phyloP scores from a whole-genome alignment of 1,140 invertebrate species.

The Ceratitis capitata region DNA sequence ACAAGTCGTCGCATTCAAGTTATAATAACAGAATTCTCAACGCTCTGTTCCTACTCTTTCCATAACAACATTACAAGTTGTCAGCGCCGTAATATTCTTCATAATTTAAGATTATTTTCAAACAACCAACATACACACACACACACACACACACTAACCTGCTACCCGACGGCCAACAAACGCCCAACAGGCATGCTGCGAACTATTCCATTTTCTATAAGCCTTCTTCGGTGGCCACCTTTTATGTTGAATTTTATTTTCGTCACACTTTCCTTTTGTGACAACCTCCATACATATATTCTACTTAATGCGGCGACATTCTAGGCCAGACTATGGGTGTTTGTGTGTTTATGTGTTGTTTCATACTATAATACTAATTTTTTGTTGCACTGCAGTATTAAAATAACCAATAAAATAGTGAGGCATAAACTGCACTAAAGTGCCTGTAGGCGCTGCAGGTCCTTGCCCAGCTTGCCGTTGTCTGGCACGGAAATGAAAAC shows the following conservation, averaged over 20 bases:
- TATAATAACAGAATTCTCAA: background rate
- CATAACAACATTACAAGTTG: constrained; percentile 18
- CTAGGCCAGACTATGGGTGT: background rate
- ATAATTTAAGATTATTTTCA: constrained; percentile 36
- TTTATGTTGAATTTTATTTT: constrained; percentile 12
- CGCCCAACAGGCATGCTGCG: background rate
- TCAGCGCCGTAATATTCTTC: constrained; percentile 31
- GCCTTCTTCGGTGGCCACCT: constrained; percentile 18
- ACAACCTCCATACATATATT: background rate
- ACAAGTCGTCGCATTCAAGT: background rate
- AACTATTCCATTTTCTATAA: background rate
- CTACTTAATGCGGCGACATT: background rate
- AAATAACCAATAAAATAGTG: background rate
- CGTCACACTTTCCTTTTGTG: background rate
- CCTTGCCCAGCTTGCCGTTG: no score
- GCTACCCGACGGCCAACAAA: background rate
- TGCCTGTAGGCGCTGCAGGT: background rate
- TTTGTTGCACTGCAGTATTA: background rate
- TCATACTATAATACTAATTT: background rate
- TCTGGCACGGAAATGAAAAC: background rate
- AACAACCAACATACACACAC: background rate
- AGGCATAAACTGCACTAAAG: background rate
- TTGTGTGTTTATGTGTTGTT: no score
- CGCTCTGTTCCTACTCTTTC: background rate
- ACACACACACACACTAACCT: no score